Evolutionary conservation across 1,140 invertebrate species (phyloP).

Genomic region (Cryptotermes secundus): DNA sequence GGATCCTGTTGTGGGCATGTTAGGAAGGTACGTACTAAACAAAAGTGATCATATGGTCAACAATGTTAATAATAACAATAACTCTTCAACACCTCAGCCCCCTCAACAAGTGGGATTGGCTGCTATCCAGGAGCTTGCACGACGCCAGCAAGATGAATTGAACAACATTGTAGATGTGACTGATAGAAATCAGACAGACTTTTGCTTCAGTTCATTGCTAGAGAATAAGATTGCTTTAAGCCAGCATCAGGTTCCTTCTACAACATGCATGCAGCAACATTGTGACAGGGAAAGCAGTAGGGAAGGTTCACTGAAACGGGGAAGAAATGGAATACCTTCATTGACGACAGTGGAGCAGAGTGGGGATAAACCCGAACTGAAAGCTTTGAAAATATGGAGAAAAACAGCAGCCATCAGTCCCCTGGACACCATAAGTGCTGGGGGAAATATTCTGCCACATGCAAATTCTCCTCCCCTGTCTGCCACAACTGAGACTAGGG

Average conservation of each 20-base stretch:
- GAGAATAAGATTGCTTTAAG: not conserved
- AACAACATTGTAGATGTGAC: not conserved
- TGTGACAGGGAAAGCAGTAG: slow-evolving; percentile 35
- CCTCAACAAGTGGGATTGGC: slow-evolving; percentile 61
- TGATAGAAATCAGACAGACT: not conserved
- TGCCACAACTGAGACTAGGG: not conserved
- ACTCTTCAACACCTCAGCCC: not conserved
- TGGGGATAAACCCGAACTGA: not conserved
- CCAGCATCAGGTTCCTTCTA: too few relatives aligned
- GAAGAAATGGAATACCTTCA: slow-evolving; percentile 23
- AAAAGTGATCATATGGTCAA: slow-evolving; percentile 34
- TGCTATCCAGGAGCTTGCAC: slow-evolving; percentile 60
- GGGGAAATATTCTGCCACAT: not conserved
- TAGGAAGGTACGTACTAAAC: slow-evolving; percentile 35
- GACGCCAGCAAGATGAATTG: slow-evolving; percentile 40
- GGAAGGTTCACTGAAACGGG: slow-evolving; percentile 37
- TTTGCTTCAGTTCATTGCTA: not conserved
- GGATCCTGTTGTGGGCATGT: slow-evolving; percentile 20
- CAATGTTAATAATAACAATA: slow-evolving; percentile 53
- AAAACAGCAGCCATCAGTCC: not conserved
- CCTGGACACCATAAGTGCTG: not conserved
- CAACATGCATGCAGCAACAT: not conserved
- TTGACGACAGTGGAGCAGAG: not conserved
- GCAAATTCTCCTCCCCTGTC: slow-evolving; percentile 9
- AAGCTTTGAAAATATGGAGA: not conserved